phyloP scores from a whole-genome alignment of 2,888 invertebrate species.

The Teleogryllus oceanicus region DNA sequence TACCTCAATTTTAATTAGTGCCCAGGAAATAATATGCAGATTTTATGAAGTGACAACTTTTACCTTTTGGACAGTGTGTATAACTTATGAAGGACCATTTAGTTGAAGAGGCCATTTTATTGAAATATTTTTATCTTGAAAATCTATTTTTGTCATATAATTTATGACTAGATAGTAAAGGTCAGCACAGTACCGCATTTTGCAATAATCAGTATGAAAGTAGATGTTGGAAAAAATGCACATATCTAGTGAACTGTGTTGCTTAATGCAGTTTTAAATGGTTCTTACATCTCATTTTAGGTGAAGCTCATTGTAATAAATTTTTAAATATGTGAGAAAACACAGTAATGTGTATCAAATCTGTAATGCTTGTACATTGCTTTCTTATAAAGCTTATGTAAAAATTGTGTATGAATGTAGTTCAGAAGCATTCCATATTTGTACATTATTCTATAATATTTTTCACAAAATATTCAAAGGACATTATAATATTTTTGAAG shows the following conservation, averaged over 20 bases:
- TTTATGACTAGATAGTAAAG: too few relatives aligned
- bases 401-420: background rate
- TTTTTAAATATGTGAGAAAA: too few relatives aligned
- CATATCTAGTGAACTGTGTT: background rate
- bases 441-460: background rate
- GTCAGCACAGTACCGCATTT: background rate
- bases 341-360: background rate
- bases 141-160: background rate
- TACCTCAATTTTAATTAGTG: too few relatives aligned
- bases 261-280: background rate
- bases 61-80: too few relatives aligned
- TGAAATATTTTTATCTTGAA: background rate
- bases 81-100: too few relatives aligned
- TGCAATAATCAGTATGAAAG: background rate
- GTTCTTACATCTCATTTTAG: background rate
- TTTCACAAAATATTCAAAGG: constrained; percentile 25
- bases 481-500: too few relatives aligned
- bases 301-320: too few relatives aligned
- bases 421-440: constrained; percentile 25
- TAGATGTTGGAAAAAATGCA: too few relatives aligned
- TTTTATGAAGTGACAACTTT: too few relatives aligned
- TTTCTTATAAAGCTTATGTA: background rate
- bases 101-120: background rate
- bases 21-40: too few relatives aligned
- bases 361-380: background rate